Evolutionary conservation across 2,888 invertebrate genomes (phyloP).

Genomic region (Artemia sinica): DNA sequence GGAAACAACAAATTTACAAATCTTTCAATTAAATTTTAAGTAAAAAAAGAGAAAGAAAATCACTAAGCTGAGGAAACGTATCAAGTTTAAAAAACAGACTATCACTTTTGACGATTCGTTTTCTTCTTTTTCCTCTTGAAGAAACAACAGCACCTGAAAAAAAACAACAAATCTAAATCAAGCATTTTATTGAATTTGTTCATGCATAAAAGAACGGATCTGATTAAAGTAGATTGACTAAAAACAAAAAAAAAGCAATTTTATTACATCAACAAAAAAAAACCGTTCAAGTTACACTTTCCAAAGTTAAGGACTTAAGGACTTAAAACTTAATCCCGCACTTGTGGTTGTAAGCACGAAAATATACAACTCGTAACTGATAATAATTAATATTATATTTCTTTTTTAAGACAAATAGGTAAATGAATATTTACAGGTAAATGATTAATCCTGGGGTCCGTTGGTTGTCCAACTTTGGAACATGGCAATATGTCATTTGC

Average conservation of each 20-base stretch:
- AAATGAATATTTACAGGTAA: too few relatives aligned
- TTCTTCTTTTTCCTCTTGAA: slow-evolving; percentile 99
- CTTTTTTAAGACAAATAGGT: too few relatives aligned
- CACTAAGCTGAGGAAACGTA: slow-evolving; percentile 12
- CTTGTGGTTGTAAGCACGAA: too few relatives aligned
- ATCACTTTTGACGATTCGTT: slow-evolving; percentile 71
- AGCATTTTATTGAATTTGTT: not conserved
- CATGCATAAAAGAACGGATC: not conserved
- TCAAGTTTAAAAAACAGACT: slow-evolving; percentile 11
- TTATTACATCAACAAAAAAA: not conserved
- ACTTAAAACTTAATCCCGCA: too few relatives aligned
- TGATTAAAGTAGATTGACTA: slow-evolving; percentile 3
- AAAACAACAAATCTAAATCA: slow-evolving; percentile 29
- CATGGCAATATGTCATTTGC: too few relatives aligned
- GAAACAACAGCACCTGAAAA: slow-evolving; percentile 95
- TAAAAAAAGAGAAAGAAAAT: not conserved
- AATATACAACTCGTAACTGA: too few relatives aligned
- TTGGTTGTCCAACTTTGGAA: too few relatives aligned
- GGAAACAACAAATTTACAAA: too few relatives aligned
- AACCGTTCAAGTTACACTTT: not conserved
- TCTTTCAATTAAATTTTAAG: too few relatives aligned
- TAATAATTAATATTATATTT: too few relatives aligned
- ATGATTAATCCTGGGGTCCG: too few relatives aligned
- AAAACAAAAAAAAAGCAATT: not conserved
- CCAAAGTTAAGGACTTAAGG: not conserved